Base-by-base conservation (phyloP, 2,113 vertebrate genomes). In the Halichoeres trimaculatus region DNA sequence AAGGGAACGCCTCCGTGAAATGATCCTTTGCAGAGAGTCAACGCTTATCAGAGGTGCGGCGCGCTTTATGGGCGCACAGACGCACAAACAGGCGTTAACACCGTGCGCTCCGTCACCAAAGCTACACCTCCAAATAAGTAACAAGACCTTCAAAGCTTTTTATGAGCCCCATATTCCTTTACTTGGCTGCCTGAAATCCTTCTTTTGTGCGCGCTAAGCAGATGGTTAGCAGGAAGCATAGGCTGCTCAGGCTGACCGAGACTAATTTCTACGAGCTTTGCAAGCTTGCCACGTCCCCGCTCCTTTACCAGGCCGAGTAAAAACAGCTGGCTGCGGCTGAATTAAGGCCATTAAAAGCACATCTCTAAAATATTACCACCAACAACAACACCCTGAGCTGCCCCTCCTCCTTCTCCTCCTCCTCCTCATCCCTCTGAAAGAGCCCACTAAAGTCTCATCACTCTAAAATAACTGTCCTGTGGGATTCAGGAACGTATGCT, bases 231-330 rank as follows among this genome's bases (percentile, higher is more conserved):
- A 97, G 96, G 96, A 97, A 97, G 96, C 96, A 94, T 93, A 92
- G 95, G 94, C 96, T 94, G 95, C 95, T 95, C 96, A 85, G 90
- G 81, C 93, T 97, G 96, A 98, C 96, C 97, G 97, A 96, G 96
- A 98, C 97, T 95, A 99, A 98, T 98, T 96, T 96, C 95, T 93
- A 97, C 96, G 96, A 97, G 96, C 95, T 96, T 95, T 96, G 94
- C 95, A 96, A 95, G 96, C 94, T 95, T 95, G 94, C 94, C 95
- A 96, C 95, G 94, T 97, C 83, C 71, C 85, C 93, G 95, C 95
- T 93, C 94, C 94, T 95, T 95, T 95, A 95, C 91, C 94, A 95
- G 94, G 95, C 95, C 94, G 93, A 76, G 85, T 92, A 76, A 94
- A 98, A 98, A 96, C 96, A 98, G 96, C 96, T 98, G 97, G 95